Evolutionary conservation across 2,113 vertebrate species (phyloP).

Genomic region (Hydropotes inermis): DNA sequence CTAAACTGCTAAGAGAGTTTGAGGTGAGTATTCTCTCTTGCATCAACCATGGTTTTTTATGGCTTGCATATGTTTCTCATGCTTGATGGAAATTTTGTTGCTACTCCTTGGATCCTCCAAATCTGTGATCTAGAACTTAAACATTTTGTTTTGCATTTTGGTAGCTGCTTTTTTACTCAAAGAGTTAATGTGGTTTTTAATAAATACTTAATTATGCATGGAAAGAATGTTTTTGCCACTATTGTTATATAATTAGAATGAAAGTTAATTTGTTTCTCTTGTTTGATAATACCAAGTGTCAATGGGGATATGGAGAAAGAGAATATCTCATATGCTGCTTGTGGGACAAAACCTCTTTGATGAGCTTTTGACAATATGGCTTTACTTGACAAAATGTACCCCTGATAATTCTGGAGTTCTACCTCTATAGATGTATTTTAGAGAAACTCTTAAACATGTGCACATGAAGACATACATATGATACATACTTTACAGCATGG

Average conservation of each 20-base stretch:
- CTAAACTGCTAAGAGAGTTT: slow-evolving; percentile 85
- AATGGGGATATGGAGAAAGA: neutral
- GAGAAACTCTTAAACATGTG: neutral
- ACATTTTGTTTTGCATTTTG: slow-evolving; percentile 31
- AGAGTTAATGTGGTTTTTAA: neutral
- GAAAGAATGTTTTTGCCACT: neutral
- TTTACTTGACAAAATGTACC: neutral
- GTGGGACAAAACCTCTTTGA: neutral
- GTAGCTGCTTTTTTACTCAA: neutral
- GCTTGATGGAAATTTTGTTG: neutral
- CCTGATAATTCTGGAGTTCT: neutral
- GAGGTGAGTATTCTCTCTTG: slow-evolving; percentile 82
- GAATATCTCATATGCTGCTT: neutral
- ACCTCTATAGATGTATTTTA: neutral
- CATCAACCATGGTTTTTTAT: neutral
- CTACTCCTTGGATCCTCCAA: neutral
- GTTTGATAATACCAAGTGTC: neutral
- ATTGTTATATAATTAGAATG: neutral
- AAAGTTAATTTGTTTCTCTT: neutral
- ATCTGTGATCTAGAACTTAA: neutral
- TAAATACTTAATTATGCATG: neutral
- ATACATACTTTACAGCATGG: neutral
- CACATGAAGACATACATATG: neutral
- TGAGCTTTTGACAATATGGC: neutral
- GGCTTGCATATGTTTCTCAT: neutral